Base-by-base conservation (phyloP, 2,113 vertebrate genomes). In the Sclerurus mexicanus region DNA sequence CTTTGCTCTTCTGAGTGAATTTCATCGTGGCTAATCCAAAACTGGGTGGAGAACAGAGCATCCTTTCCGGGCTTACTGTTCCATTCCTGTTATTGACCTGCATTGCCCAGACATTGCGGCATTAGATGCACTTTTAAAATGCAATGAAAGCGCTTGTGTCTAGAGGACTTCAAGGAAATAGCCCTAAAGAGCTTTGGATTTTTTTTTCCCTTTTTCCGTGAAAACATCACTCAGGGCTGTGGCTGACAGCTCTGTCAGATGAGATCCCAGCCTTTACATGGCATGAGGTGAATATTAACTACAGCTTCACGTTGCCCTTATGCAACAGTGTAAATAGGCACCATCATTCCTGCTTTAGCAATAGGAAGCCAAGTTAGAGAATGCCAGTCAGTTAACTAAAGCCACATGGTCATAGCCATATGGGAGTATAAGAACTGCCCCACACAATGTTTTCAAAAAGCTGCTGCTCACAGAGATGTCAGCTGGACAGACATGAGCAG, bases 231-330 rank as follows among this genome's bases (percentile, higher is more conserved):
- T 92, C 76, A 90, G 62, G 16, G 7, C 76, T 77, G 62, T 9
- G 2, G 76, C 64, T 94, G 86, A 87, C 86, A 81, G 92, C 35
- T 78, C 83, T 87, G 86, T 95, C 96, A 92, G 92, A 84, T 81
- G 74, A 95, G 90, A 90, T 95, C 40, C 24, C 44, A 82, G 90
- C 92, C 69, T 90, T 92, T 62, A 53, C n/a, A 64, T 60, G 52
- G 76, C 80, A 90, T 92, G 90, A 96, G 77, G 78, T 66, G 95
- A 96, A 95, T 96, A 78, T 75, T 94, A 97, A 96, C 68, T 60
- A 72, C 31, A 75, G 53, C 73, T 90, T 85, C 31, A 12, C 28
- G 31, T 86, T 83, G 68, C 64, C 64, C 83, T 96, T 95, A 93
- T 88, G 93, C 86, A 95, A 94, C 83, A 82, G 79, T 47, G 76